These are phyloP conservation scores for Telmatochromis brachygnathus DNA, from an alignment of 2,113 vertebrate genomes.

Conservation along the genomic window DNA sequence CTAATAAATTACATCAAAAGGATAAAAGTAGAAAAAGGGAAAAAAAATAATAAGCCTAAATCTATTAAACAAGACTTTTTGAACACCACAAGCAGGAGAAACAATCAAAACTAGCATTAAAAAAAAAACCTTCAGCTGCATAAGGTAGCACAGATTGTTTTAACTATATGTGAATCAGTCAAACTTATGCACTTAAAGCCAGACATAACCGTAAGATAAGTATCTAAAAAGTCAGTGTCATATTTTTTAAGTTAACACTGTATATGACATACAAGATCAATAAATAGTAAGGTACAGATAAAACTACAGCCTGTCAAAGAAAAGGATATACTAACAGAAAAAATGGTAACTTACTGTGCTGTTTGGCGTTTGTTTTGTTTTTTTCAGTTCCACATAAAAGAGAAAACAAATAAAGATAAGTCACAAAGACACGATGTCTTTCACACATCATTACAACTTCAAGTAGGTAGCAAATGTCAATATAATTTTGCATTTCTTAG, in stretches of 20 bases:
- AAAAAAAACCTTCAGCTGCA: not conserved
- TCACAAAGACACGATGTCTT: not conserved
- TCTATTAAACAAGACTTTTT: not conserved
- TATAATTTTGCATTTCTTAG: not conserved
- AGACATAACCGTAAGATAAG: fast-evolving
- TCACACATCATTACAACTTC: not conserved
- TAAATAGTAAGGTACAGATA: not conserved
- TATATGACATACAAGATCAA: not conserved
- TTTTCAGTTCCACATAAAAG: not conserved
- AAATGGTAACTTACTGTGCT: constrained; percentile 45
- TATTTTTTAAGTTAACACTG: not conserved
- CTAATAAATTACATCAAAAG: not conserved
- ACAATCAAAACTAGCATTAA: not conserved
- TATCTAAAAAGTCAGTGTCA: not conserved
- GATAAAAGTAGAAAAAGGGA: not conserved
- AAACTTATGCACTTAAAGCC: not conserved
- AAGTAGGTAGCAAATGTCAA: not conserved
- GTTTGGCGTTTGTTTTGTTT: not conserved
- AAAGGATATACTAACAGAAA: not conserved
- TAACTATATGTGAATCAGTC: not conserved
- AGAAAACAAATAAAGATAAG: not conserved
- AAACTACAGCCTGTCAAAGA: not conserved
- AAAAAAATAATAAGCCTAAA: not conserved
- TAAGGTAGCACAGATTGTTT: not conserved
- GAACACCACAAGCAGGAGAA: not conserved